phyloP scores from a whole-genome alignment of 2,113 vertebrate genomes.

The Myotis lucifugus region DNA sequence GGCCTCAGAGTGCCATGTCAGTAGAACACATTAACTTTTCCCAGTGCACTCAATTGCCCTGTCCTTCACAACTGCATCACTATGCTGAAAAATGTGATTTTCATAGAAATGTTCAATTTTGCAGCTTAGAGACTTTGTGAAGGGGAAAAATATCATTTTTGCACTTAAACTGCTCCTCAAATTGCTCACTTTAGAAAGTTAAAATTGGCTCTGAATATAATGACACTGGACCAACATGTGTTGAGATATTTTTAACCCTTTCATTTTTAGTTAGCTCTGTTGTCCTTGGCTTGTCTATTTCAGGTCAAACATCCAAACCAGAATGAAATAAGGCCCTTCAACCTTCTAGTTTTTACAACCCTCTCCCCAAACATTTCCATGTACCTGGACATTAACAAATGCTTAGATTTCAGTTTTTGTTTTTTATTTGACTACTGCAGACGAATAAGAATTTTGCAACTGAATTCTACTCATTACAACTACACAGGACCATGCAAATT shows the following conservation, averaged over 20 bases:
- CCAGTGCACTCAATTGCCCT: slow-evolving; percentile 54
- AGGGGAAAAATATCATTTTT: slow-evolving; percentile 50
- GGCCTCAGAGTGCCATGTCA: not conserved
- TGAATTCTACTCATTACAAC: not conserved
- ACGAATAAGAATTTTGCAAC: not conserved
- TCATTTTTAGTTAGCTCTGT: not conserved
- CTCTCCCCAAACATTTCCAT: not conserved
- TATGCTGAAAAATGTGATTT: slow-evolving; percentile 75
- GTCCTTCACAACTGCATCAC: slow-evolving; percentile 60
- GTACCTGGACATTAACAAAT: not conserved
- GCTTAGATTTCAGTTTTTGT: not conserved
- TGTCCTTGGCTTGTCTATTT: not conserved
- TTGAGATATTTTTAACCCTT: slow-evolving; percentile 59
- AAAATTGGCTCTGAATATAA: slow-evolving; percentile 48
- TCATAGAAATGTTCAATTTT: slow-evolving; percentile 73
- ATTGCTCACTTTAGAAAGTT: slow-evolving; percentile 62
- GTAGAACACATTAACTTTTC: slow-evolving; percentile 61
- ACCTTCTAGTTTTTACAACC: not conserved
- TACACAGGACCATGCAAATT: not conserved
- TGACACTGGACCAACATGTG: not conserved
- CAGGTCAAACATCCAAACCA: not conserved
- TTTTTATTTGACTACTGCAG: not conserved
- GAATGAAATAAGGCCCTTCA: not conserved
- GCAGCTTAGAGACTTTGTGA: slow-evolving; percentile 61
- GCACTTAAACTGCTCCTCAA: slow-evolving; percentile 55